phyloP scores from a whole-genome alignment of 2,797 vertebrate genomes.

The Dicrostonyx torquatus region DNA sequence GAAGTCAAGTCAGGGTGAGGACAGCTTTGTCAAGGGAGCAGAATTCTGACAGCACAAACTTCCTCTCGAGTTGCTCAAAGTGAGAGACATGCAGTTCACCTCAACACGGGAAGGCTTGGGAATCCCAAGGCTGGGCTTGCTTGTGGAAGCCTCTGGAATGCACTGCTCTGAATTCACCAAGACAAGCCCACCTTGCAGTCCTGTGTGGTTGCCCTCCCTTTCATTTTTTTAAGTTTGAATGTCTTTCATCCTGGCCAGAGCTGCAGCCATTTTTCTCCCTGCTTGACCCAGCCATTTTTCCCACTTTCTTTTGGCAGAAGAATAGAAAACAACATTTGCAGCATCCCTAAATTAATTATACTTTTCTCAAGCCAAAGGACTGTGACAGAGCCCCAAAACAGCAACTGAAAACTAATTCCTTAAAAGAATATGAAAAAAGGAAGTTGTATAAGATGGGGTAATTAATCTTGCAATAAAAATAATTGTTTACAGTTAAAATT shows the following conservation, averaged over 20 bases:
- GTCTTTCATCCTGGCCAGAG: conserved; percentile 79
- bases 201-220: neutral
- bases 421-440: conserved; percentile 89
- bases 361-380: conserved; percentile 85
- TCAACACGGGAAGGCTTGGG: conserved; percentile 23
- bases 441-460: conserved; percentile 89
- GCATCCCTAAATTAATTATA: conserved; percentile 87
- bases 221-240: conserved; percentile 70
- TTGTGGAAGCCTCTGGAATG: conserved; percentile 27
- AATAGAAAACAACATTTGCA: conserved; percentile 86
- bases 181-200: conserved; percentile 49
- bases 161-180: conserved; percentile 25
- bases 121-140: conserved; percentile 18
- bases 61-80: conserved; percentile 5
- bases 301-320: conserved; percentile 85
- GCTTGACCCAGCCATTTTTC: conserved; percentile 84
- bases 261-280: conserved; percentile 80
- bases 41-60: conserved; percentile 2
- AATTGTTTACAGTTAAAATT: conserved; percentile 96
- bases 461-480: conserved; percentile 96
- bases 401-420: conserved; percentile 87
- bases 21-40: conserved; percentile 15
- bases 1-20: conserved; percentile 12
- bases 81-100: neutral
- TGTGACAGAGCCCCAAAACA: conserved; percentile 88